phyloP scores from a whole-genome alignment of 1,140 invertebrate species.

The Drosophila subpulchrella region DNA sequence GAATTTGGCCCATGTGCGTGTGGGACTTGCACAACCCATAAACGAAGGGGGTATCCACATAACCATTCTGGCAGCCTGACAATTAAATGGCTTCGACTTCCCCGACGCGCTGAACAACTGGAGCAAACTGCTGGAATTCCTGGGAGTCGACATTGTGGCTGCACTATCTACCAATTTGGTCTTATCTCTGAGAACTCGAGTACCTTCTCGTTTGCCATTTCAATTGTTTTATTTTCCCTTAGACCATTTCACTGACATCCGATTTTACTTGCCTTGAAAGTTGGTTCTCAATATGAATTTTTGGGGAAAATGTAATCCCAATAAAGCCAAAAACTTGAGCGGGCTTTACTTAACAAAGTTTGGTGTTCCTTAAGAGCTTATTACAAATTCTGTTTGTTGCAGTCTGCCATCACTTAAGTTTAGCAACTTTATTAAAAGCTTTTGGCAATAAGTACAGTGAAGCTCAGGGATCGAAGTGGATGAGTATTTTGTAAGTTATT shows the following conservation, averaged over 20 bases:
- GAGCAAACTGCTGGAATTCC: constrained; percentile 34
- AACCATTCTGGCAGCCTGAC: constrained; percentile 15
- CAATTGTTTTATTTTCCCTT: not conserved
- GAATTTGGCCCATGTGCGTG: constrained; percentile 53
- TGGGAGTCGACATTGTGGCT: constrained; percentile 14
- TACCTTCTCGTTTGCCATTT: constrained; percentile 7
- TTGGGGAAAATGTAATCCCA: not conserved
- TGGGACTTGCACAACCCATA: constrained; percentile 33
- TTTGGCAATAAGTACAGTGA: constrained; percentile 10
- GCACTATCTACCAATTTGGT: constrained; percentile 6
- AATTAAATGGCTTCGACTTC: constrained; percentile 48
- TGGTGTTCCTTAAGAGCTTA: constrained; percentile 5
- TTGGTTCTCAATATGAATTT: not conserved
- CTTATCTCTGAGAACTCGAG: constrained; percentile 18
- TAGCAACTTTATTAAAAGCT: constrained; percentile 16
- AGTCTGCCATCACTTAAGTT: constrained; percentile 5
- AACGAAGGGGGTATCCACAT: constrained; percentile 1
- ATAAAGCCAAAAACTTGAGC: not conserved
- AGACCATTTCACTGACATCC: not conserved
- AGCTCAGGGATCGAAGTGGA: too few relatives aligned
- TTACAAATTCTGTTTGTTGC: constrained; percentile 24
- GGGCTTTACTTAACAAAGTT: constrained; percentile 7
- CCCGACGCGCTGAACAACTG: constrained; percentile 13
- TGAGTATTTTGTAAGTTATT: not conserved
- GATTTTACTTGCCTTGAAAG: not conserved